These are phyloP conservation scores for Chrysolina americana DNA, from an alignment of 2,888 invertebrate genomes.

Conservation along the genomic window DNA sequence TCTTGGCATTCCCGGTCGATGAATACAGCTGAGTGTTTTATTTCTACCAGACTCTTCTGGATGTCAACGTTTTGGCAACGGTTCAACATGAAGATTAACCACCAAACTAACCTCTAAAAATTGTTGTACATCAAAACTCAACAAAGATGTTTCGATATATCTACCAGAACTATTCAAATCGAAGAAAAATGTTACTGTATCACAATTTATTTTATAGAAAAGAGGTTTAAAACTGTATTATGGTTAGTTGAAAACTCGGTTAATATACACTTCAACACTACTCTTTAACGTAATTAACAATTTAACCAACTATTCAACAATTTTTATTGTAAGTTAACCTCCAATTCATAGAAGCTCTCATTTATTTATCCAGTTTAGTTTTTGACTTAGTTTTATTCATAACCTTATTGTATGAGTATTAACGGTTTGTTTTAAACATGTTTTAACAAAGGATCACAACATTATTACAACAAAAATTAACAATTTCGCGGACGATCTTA, in stretches of 20 bases:
- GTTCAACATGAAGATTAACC: conserved; percentile 38
- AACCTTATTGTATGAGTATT: conserved; percentile 36
- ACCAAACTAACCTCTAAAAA: conserved; percentile 46
- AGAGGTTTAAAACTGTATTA: conserved; percentile 25
- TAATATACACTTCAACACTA: conserved; percentile 41
- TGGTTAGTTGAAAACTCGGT: not conserved
- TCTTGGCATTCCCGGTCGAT: conserved; percentile 38
- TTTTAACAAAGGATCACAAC: conserved; percentile 52
- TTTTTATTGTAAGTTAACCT: conserved; percentile 39
- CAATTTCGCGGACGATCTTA: conserved; percentile 53
- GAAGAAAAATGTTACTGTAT: conserved; percentile 43
- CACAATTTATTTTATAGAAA: conserved; percentile 55
- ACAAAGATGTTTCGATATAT: conserved; percentile 26
- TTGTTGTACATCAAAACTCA: conserved; percentile 18
- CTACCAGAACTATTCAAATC: conserved; percentile 38
- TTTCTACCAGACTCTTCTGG: conserved; percentile 33
- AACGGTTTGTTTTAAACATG: conserved; percentile 25
- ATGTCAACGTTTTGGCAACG: conserved; percentile 40
- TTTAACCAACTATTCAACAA: conserved; percentile 25
- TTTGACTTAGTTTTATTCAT: conserved; percentile 46
- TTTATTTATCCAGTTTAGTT: conserved; percentile 19
- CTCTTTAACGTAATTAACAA: conserved; percentile 27
- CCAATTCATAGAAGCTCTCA: conserved; percentile 20
- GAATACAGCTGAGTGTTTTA: conserved; percentile 34
- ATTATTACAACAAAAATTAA: conserved; percentile 53